phyloP scores from a whole-genome alignment of 2,888 invertebrate genomes.

The Cataglyphis livida region DNA sequence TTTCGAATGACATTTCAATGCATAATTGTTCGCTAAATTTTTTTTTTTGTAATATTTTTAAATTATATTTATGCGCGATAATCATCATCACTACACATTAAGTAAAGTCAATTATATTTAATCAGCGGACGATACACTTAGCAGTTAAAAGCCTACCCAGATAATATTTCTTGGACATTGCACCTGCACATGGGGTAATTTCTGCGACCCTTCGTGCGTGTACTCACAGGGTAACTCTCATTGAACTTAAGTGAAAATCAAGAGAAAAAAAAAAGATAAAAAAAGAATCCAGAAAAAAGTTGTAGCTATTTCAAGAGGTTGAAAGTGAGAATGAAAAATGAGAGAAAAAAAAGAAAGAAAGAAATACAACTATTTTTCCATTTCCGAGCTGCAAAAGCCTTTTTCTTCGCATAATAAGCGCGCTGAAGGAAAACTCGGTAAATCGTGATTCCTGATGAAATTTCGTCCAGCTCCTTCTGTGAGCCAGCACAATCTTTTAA shows the following conservation, averaged over 20 bases:
- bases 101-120: slow-evolving; percentile 56
- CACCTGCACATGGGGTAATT: slow-evolving; percentile 56
- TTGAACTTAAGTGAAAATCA: slow-evolving; percentile 42
- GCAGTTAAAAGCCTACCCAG: slow-evolving; percentile 45
- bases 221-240: slow-evolving; percentile 58
- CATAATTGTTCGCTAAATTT: background rate
- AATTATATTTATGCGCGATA: slow-evolving; percentile 22
- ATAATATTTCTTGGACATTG: slow-evolving; percentile 41
- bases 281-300: slow-evolving; percentile 32
- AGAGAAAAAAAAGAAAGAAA: slow-evolving; percentile 40
- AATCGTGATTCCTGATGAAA: slow-evolving; percentile 72
- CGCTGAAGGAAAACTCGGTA: slow-evolving; percentile 59
- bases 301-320: slow-evolving; percentile 30
- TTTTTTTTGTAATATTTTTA: slow-evolving; percentile 5
- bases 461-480: slow-evolving; percentile 74
- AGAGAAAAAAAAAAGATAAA: background rate
- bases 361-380: slow-evolving; percentile 64
- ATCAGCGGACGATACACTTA: slow-evolving; percentile 48
- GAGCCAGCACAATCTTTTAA: slow-evolving; percentile 67
- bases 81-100: slow-evolving; percentile 22
- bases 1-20: slow-evolving; percentile 10
- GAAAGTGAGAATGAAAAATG: slow-evolving; percentile 22
- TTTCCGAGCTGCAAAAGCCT: slow-evolving; percentile 52
- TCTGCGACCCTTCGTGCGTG: slow-evolving; percentile 49
- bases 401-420: slow-evolving; percentile 60